Evolutionary conservation across 2,888 invertebrate species (phyloP).

Genomic region (Capitulum mitella): DNA sequence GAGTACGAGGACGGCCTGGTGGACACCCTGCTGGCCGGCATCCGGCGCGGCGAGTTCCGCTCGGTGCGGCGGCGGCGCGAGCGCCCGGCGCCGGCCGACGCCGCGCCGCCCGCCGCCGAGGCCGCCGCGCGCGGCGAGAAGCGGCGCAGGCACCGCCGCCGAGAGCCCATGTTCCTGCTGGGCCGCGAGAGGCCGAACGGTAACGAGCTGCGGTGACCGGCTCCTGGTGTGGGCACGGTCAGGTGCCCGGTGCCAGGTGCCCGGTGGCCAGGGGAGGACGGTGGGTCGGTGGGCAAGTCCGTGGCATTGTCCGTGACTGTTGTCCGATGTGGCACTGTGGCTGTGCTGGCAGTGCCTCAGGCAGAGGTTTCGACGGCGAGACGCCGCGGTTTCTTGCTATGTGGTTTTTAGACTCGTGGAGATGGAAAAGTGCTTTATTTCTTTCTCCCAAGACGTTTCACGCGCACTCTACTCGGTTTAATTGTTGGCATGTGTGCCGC

Average conservation of each 20-base stretch:
- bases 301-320: too few relatives aligned
- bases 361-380: too few relatives aligned
- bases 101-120: background rate
- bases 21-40: conserved; percentile 35
- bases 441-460: too few relatives aligned
- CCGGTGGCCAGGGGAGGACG: background rate
- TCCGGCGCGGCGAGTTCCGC: conserved; percentile 35
- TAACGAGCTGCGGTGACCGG: background rate
- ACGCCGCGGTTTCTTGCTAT: too few relatives aligned
- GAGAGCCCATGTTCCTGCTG: conserved; percentile 17
- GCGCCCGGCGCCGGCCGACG: background rate
- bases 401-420: too few relatives aligned
- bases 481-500: too few relatives aligned
- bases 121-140: background rate
- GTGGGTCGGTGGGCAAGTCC: too few relatives aligned
- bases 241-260: background rate
- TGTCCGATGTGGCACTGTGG: too few relatives aligned
- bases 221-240: background rate
- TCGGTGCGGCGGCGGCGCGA: background rate
- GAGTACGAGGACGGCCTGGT: conserved; percentile 32
- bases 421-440: too few relatives aligned
- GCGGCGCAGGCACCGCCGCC: background rate
- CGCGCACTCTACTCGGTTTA: too few relatives aligned
- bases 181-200: background rate
- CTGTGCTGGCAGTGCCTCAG: too few relatives aligned